These are phyloP conservation scores for Eptatretus burgeri DNA, from an alignment of 2,113 vertebrate genomes.

Conservation along the genomic window DNA sequence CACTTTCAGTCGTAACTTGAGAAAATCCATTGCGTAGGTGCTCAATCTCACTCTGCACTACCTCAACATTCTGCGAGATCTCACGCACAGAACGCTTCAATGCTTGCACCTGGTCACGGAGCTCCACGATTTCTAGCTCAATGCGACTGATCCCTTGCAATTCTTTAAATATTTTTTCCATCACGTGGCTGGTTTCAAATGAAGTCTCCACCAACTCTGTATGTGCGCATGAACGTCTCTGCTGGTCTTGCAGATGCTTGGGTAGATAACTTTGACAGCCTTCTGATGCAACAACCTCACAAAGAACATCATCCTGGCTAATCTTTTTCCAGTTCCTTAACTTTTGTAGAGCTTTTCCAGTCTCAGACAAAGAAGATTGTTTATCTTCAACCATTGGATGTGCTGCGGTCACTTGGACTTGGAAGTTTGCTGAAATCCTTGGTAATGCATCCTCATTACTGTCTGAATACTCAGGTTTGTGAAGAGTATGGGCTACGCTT, in stretches of 20 bases:
- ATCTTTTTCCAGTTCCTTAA: neutral
- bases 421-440: no score
- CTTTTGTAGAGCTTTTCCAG: neutral
- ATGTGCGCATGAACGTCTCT: neutral
- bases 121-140: conserved; percentile 3
- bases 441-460: no score
- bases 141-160: conserved; percentile 5
- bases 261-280: neutral
- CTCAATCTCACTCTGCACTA: neutral
- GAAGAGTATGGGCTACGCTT: no score
- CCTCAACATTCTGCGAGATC: conserved; percentile 4
- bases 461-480: no score
- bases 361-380: neutral
- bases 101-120: conserved; percentile 1
- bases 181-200: neutral
- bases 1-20: neutral
- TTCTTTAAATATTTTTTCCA: conserved; percentile 6
- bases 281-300: neutral
- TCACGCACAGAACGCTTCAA: conserved; percentile 3
- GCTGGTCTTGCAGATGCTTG: neutral
- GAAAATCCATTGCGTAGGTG: neutral
- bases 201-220: neutral
- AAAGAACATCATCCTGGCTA: neutral
- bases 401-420: no score
- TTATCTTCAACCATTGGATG: neutral